Base-by-base conservation (phyloP, 2,113 vertebrate species). In the Eidolon helvum region DNA sequence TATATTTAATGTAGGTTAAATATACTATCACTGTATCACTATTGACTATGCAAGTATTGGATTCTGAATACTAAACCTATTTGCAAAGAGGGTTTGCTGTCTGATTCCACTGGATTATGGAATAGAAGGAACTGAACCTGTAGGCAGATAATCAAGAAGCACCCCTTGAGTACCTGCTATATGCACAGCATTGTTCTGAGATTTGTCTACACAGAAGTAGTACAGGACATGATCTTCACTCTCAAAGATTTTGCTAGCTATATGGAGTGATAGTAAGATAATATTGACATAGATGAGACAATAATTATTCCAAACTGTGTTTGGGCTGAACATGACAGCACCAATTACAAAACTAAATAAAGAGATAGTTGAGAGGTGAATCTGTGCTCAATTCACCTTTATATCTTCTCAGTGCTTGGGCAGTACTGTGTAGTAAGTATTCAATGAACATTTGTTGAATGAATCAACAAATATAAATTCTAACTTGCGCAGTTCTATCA, bases 241-340 rank as follows among this genome's bases (percentile, higher is more conserved):
- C 33, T 84, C n/a, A 90, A 87, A 30, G 40, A 91, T 79, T 69
- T 88, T 68, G 10, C 24, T 95, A 82, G 38, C 53, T 86, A 18
- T 63, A 35, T 33, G n/a, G 48, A 45, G 14, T 48, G 21, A 84
- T 50, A 71, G 16, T 65, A 91, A 95, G 38, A 65, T 82, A 82
- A 80, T 83, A 83, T 83, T 87, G 68, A 93, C 21, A 68, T 43
- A 87, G 35, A 50, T 45, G 45, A 95, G 65, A 80, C 21, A 94
- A 43, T 94, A 93, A 90, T 90, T 95, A 50, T 35, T 72, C 33
- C 21, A 95, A 63, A 80, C 19, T 94, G 9, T 78, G 28, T 83
- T 55, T 93, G 48, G n/a, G 28, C 35, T 72, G 7, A 87, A 96
- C 87, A 87, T 61, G 72, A 87, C 43, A 91, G 38, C 38, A 86